Evolutionary conservation across 2,113 vertebrate genomes (phyloP).

Genomic region (Lanius collurio): DNA sequence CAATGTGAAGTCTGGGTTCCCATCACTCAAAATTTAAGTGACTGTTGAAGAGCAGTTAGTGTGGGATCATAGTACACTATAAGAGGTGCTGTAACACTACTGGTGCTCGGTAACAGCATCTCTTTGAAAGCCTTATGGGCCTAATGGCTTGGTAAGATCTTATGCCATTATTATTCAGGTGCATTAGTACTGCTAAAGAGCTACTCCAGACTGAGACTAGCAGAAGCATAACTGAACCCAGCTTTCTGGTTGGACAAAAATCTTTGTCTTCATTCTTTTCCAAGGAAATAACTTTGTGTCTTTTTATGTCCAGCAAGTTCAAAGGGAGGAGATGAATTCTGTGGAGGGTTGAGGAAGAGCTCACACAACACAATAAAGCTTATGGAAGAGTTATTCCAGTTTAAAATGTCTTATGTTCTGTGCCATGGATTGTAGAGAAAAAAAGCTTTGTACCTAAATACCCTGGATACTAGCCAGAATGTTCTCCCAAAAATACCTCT

Average conservation of each 20-base stretch:
- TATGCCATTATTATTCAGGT: neutral
- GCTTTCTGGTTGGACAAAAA: neutral
- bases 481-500: neutral
- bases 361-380: neutral
- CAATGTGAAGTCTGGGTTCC: neutral
- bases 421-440: neutral
- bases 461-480: neutral
- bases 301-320: neutral
- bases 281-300: neutral
- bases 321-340: neutral
- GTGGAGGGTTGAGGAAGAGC: neutral
- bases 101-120: neutral
- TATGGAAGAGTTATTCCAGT: neutral
- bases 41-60: neutral
- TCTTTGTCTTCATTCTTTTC: neutral
- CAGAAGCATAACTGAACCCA: neutral
- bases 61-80: neutral
- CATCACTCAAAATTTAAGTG: constrained; percentile 30
- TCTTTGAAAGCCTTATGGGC: neutral
- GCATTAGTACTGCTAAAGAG: neutral
- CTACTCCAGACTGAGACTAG: neutral
- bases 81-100: neutral
- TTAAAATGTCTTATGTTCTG: neutral
- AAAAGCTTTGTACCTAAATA: neutral
- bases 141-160: neutral